Percentiles rank a stretch among this genome's conserved stretches.
Conservation (phyloP, 2,797 vertebrate species). For the Lutjanus campechanus region DNA sequence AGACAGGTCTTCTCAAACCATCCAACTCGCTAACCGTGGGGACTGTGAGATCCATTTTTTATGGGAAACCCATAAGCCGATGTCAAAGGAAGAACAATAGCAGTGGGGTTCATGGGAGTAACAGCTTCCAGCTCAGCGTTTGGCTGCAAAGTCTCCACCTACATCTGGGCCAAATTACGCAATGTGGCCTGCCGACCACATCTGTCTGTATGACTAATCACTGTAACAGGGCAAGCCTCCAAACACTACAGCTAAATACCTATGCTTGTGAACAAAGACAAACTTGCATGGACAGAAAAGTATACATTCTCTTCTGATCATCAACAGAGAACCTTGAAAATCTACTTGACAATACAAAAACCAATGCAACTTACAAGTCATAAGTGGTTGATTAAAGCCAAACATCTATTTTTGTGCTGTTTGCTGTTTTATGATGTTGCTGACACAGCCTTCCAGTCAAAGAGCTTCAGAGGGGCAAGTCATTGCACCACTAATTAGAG, state of each 20-base stretch:
- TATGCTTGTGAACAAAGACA: slow-evolving; percentile 32
- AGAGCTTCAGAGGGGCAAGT: slow-evolving; percentile 17
- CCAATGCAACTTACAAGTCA: slow-evolving; percentile 5
- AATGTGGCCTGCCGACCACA: slow-evolving; percentile 63
- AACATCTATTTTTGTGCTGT: slow-evolving; percentile 11
- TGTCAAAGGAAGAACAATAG: slow-evolving; percentile 56
- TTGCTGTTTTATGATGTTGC: not conserved
- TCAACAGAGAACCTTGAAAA: slow-evolving; percentile 15
- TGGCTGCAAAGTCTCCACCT: slow-evolving; percentile 58
- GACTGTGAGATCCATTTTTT: slow-evolving; percentile 20
- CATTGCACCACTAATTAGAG: slow-evolving; percentile 7
- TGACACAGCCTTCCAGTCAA: slow-evolving; percentile 8
- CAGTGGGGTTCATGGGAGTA: slow-evolving; percentile 19
- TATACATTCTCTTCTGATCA: slow-evolving; percentile 4
- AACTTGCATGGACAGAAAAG: not conserved
- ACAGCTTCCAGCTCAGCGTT: slow-evolving; percentile 54
- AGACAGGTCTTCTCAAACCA: slow-evolving; percentile 25
- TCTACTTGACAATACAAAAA: not conserved
- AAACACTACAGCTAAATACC: slow-evolving; percentile 49
- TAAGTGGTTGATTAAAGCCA: slow-evolving; percentile 26
- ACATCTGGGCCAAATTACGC: slow-evolving; percentile 76
- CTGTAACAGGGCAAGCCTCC: slow-evolving; percentile 52
- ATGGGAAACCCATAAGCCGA: slow-evolving; percentile 32
- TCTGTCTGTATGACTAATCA: slow-evolving; percentile 73
- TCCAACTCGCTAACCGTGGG: slow-evolving; percentile 13